Evolutionary conservation across 2,888 invertebrate species (phyloP), one percentile per base, ranked within the genome.

Genomic region (Yponomeuta plumbellus): DNA sequence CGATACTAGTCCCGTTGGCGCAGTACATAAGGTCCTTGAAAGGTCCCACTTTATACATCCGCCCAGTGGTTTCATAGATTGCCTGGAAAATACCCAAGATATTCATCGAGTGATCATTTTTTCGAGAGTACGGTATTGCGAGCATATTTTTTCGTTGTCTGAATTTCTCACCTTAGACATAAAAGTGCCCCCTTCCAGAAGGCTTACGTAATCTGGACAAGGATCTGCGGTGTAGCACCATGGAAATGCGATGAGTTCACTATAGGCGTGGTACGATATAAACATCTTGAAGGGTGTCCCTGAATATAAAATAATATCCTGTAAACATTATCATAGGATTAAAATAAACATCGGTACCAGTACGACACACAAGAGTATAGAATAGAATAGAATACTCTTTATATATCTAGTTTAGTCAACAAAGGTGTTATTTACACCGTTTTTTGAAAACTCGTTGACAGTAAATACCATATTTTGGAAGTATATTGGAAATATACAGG

Each of bases 41-140:
- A 69, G 84, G 86, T 0, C 91, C 91, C 3, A 91, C 89, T 80
- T 88, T 89, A 68, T 89, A 91, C 84, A 86, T 84, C 11, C 82
- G 80, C 11, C 89, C 86, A 34, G 74, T 83, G 1, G 84, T 82
- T 66, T 89, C 81, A 66, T 81, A 85, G 34, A 90, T 89, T 20
- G 88, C 89, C 90, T 91, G 73, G 63, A 80, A 80, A 11, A 57
- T 3, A 52, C 1, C 1, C 17, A 17, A 52, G 44, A 52, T 52
- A 17, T 52, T 52, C 44, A 17, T 52, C 13, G 44, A 52, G 17
- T 52, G 3, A 52, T 3, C 6, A 6, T 0, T 1, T 34, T 34
- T 34, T 8, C 8, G 34, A 8, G 34, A 6, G 34, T 6, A 10
- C 8, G 8, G 8, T 34, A 8, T 34, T 8, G 8, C 8, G 6